Evolutionary conservation across 2,888 invertebrate genomes (phyloP).

Genomic region (Hermaeophaga mercurialis): DNA sequence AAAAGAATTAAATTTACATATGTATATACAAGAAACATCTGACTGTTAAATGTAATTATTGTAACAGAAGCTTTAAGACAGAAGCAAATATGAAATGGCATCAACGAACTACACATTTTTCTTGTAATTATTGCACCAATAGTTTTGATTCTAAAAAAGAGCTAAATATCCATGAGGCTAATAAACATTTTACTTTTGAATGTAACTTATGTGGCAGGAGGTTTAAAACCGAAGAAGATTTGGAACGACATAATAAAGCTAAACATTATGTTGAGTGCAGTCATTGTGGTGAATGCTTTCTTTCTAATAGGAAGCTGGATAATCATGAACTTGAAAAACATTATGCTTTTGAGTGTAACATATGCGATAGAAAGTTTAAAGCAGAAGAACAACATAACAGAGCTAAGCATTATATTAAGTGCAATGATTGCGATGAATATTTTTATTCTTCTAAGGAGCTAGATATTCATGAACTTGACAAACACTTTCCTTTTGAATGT

Average conservation of each 20-base stretch:
- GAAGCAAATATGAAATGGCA: slow-evolving; percentile 2
- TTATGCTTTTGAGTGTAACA: not conserved
- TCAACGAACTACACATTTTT: not conserved
- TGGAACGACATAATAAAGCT: slow-evolving; percentile 1
- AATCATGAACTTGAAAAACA: slow-evolving; percentile 1
- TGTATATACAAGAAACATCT: not conserved
- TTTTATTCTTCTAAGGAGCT: too few species aligned
- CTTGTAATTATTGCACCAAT: slow-evolving; percentile 1
- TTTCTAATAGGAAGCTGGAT: not conserved
- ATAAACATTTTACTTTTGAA: slow-evolving; percentile 1
- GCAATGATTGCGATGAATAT: too few species aligned
- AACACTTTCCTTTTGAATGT: too few species aligned
- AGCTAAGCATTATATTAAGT: too few species aligned
- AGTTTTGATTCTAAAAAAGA: not conserved
- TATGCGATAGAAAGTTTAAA: not conserved
- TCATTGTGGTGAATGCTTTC: not conserved
- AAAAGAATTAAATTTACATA: not conserved
- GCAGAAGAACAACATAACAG: too few species aligned
- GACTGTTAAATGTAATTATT: slow-evolving; percentile 2
- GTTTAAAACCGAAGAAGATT: not conserved
- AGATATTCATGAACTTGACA: too few species aligned
- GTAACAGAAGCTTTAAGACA: slow-evolving; percentile 2
- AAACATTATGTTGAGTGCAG: slow-evolving; percentile 5
- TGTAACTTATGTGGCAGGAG: slow-evolving; percentile 1
- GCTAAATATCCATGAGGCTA: not conserved